phyloP scores from a whole-genome alignment of 2,888 invertebrate genomes.

The Molorchus minor region DNA sequence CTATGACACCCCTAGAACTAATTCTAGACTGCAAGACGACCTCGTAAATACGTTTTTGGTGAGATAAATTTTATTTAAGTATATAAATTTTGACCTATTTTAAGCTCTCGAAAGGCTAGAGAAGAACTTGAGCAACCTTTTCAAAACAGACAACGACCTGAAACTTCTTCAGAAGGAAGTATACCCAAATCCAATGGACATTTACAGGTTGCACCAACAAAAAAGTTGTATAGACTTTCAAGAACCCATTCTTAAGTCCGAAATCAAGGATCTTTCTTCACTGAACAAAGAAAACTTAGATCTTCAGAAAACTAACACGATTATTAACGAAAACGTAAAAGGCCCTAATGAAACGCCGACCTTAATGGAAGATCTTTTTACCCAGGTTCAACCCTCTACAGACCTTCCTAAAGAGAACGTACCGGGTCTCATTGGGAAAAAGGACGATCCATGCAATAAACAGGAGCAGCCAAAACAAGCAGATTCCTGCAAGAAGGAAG shows the following conservation, averaged over 20 bases:
- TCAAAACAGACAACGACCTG: background rate
- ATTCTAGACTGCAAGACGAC: too few relatives aligned
- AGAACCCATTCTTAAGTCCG: background rate
- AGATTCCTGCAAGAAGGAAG: constrained; percentile 39
- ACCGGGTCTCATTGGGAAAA: too few relatives aligned
- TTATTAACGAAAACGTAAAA: too few relatives aligned
- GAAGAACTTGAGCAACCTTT: constrained; percentile 30
- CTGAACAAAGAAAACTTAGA: constrained; percentile 11
- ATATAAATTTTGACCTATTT: constrained; percentile 19
- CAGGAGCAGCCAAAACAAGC: constrained; percentile 32
- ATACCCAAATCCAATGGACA: background rate
- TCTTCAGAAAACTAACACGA: too few relatives aligned
- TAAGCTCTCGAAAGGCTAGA: constrained; percentile 43
- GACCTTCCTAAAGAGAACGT: too few relatives aligned
- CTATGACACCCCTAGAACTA: too few relatives aligned
- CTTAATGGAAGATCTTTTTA: too few relatives aligned
- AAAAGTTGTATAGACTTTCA: background rate
- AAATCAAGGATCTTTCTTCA: constrained; percentile 23
- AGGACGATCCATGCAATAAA: constrained; percentile 34
- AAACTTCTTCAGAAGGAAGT: background rate
- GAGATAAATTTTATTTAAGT: background rate
- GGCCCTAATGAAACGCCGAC: constrained; percentile 29
- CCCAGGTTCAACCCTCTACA: constrained; percentile 36
- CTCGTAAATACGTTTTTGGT: too few relatives aligned
- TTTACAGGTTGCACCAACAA: background rate